Base-by-base conservation (phyloP, 1,140 invertebrate species). In the Atta texana region DNA sequence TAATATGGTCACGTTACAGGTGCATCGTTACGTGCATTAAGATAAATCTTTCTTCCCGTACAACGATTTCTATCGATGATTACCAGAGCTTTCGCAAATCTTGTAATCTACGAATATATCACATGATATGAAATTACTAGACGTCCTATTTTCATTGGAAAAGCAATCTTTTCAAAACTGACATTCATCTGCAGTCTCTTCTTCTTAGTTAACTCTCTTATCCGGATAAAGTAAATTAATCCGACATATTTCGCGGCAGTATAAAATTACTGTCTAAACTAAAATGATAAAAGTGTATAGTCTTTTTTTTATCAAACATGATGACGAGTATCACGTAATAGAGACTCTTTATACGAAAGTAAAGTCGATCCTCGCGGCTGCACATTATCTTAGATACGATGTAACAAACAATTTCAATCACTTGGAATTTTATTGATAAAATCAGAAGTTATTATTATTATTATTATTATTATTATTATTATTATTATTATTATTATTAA, bases 401-500 rank as follows among this genome's bases (percentile, higher is more conserved):
- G 55, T 12, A 49, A 24, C 39, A 55, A 49, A 61, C 53, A 61
- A 61, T 44, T 75, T 75, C 28, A 74, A 59, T 57, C 53, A 21
- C 53, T 61, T 61, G 55, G 39, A 75, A 84, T 74, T 57, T 34
- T n/a, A n/a, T 10, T 55, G 80, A 75, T 84, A 84, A 84, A 75
- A 84, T 84, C 55, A 61, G n/a, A 61, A 31, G 24, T 71, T 31
- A 31, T 31, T 31, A 31, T 31, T 31, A 84, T 75, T 74, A 69
- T 69, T 69, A 77, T 24, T 24, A 24, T 24, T 24, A 24, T 24
- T 24, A 24, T 24, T 55, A 57, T 78, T 61, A 59, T 64, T 68
- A 59, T 64, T 81, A 84, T 75, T 74, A 69, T 69, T 69, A 77
- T 68, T 81, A 82, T 82, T 74, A 72, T 74, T 74, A 59, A 74